Evolutionary conservation across 1,140 invertebrate genomes (phyloP).

Genomic region (Lerema accius): DNA sequence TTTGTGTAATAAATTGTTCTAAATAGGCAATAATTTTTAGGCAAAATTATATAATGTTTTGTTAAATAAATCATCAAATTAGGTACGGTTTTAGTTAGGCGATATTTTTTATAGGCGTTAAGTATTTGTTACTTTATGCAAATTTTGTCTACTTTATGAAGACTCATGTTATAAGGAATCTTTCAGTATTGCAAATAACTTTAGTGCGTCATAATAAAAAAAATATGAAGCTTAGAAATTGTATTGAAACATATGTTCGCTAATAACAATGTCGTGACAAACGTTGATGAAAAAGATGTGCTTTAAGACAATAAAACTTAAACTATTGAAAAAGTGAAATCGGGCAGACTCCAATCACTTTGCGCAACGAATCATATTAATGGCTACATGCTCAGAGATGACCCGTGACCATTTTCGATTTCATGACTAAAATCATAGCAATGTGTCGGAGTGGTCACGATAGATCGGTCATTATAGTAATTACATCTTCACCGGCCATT

Average conservation of each 20-base stretch:
- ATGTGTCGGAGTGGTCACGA: slow-evolving; percentile 65
- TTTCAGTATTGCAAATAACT: no score
- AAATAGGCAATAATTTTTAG: slow-evolving; percentile 4
- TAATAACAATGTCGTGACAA: slow-evolving; percentile 53
- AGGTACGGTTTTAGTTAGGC: not conserved
- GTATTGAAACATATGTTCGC: no score
- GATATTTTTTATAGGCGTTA: not conserved
- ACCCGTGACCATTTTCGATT: slow-evolving; percentile 67
- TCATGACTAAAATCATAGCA: slow-evolving; percentile 74
- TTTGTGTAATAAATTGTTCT: not conserved
- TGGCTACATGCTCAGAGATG: slow-evolving; percentile 54
- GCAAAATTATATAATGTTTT: slow-evolving; percentile 14
- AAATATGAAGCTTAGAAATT: no score
- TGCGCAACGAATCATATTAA: slow-evolving; percentile 50
- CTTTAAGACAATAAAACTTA: slow-evolving; percentile 41
- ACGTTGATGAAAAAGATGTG: slow-evolving; percentile 43
- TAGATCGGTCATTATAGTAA: slow-evolving; percentile 65
- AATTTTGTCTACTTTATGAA: no score
- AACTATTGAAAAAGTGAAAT: slow-evolving; percentile 59
- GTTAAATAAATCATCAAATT: slow-evolving; percentile 1
- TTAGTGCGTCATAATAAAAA: no score
- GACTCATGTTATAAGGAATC: no score
- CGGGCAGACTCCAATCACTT: slow-evolving; percentile 47
- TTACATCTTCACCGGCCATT: slow-evolving; percentile 54
- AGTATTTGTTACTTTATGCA: slow-evolving; percentile 1